Percentiles rank a stretch among this genome's conserved stretches.
These are phyloP conservation scores for Molossus molossus DNA, from an alignment of 2,797 vertebrate genomes.

Conservation along the genomic window DNA sequence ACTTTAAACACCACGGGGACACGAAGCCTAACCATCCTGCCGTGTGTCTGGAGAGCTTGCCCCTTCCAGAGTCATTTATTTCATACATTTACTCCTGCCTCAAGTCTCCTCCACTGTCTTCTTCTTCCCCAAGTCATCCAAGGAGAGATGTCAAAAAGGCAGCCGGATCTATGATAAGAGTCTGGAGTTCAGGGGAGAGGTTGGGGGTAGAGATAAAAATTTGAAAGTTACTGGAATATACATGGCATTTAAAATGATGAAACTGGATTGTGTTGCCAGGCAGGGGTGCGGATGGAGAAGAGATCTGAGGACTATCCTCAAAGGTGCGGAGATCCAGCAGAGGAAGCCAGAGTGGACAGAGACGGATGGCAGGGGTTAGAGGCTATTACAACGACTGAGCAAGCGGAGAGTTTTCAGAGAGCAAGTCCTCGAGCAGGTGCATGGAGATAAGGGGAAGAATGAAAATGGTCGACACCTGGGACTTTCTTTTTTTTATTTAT, in stretches of 20 bases:
- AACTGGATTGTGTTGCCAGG: background rate
- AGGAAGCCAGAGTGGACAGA: background rate
- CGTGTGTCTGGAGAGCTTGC: background rate
- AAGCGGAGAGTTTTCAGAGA: background rate
- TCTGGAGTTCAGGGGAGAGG: background rate
- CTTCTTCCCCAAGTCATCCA: background rate
- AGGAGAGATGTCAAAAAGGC: background rate
- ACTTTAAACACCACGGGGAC: background rate
- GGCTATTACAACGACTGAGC: background rate
- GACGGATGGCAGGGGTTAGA: background rate
- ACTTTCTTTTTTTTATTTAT: background rate
- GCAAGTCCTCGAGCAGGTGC: background rate
- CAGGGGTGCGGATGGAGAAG: background rate
- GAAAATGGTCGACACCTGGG: background rate
- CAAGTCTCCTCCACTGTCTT: background rate
- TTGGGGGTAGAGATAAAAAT: background rate
- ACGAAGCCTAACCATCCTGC: background rate
- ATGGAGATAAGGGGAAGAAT: background rate
- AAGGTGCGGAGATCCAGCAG: background rate
- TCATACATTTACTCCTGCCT: background rate
- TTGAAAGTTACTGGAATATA: background rate
- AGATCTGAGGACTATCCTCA: background rate
- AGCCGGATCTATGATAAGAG: background rate
- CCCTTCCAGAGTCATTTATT: background rate
- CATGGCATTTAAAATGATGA: background rate